These are phyloP conservation scores for Greenwoodochromis staneri DNA, from an alignment of 2,113 vertebrate genomes.

Conservation along the genomic window DNA sequence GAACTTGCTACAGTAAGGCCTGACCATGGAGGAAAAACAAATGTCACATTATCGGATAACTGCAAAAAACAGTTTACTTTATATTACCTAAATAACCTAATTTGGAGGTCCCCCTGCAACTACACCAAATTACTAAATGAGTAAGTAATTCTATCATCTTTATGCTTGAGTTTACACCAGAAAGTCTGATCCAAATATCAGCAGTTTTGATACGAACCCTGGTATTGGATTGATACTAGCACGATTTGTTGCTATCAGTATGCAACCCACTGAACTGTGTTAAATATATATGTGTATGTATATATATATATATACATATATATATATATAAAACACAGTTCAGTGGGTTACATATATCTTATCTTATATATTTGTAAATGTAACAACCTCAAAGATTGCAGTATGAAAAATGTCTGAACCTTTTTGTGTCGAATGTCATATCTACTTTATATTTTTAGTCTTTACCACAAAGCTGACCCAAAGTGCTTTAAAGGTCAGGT, in stretches of 20 bases:
- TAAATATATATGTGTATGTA: accelerated
- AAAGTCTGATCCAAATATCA: background rate
- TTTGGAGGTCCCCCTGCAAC: background rate
- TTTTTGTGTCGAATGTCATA: background rate
- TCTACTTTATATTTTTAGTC: background rate
- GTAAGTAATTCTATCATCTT: background rate
- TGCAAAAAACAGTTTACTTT: background rate
- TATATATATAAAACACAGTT: too few species aligned
- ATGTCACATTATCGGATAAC: background rate
- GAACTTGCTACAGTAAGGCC: background rate
- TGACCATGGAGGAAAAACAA: background rate
- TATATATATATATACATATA: too few species aligned
- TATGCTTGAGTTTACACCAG: background rate
- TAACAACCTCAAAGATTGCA: background rate
- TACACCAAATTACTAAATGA: background rate
- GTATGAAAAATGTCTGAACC: background rate
- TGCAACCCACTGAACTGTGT: background rate
- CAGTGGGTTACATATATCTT: background rate
- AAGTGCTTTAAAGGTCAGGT: background rate
- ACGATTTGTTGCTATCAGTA: background rate
- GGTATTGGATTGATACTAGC: background rate
- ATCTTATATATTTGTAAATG: background rate
- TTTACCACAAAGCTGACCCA: background rate
- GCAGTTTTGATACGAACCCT: background rate
- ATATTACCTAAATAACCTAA: background rate